Evolutionary conservation across 2,113 vertebrate species (phyloP).

Genomic region (human (Homo sapiens)): GRCh38 chr9:8884501-8885000

Average conservation of each 20-base stretch:
- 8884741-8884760: not conserved
- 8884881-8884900: not conserved
- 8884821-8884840: not conserved
- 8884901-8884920: not conserved
- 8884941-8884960: not conserved
- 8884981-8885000: not conserved
- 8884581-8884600: too few species aligned
- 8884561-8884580: not conserved
- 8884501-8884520: not conserved
- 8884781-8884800: not conserved
- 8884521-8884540: not conserved
- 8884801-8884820: not conserved
- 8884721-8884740: not conserved
- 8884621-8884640: not conserved
- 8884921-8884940: not conserved
- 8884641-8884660: not conserved
- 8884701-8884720: not conserved
- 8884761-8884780: not conserved
- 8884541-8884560: not conserved
- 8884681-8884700: not conserved
- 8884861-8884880: too few species aligned
- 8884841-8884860: not conserved
- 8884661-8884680: not conserved
- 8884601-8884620: not conserved
- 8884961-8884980: not conserved